Conservation (phyloP, 2,797 vertebrate genomes). For the Arremon aurantiirostris region DNA sequence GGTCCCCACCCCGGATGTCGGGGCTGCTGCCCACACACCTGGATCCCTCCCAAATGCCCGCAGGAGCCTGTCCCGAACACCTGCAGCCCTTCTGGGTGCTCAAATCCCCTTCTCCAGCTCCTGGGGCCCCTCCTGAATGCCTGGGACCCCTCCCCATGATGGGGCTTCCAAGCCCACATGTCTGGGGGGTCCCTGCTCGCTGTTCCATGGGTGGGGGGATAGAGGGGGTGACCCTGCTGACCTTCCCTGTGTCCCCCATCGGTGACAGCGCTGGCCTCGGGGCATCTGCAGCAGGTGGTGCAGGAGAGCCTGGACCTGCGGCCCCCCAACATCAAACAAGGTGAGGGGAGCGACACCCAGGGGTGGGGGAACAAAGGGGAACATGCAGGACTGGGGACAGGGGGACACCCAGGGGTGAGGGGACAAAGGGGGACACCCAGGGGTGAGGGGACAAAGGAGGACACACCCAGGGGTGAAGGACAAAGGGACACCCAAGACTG, state of each 20-base stretch:
- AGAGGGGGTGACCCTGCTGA: neutral
- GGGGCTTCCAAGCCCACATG: neutral
- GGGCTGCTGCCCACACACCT: neutral
- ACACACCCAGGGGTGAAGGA: neutral
- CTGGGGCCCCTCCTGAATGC: accelerated
- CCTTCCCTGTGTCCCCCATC: accelerated
- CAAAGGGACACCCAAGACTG: neutral
- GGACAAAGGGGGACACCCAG: neutral
- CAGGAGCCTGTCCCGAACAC: neutral
- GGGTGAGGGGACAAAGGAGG: no score
- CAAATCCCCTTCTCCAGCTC: neutral
- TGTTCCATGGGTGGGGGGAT: accelerated
- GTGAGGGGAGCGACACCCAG: neutral
- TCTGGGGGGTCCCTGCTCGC: neutral
- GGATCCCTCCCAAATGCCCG: neutral
- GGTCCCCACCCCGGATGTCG: neutral
- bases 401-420: no score
- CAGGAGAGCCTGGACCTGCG: neutral
- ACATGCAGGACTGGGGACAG: neutral
- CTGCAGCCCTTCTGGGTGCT: neutral
- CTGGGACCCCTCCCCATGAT: no score
- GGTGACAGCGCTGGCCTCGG: neutral
- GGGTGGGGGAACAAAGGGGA: neutral
- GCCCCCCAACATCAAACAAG: neutral
- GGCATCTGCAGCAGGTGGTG: neutral